Conservation (phyloP, 2,113 vertebrate genomes). For the Gallinago paraguaiae region DNA sequence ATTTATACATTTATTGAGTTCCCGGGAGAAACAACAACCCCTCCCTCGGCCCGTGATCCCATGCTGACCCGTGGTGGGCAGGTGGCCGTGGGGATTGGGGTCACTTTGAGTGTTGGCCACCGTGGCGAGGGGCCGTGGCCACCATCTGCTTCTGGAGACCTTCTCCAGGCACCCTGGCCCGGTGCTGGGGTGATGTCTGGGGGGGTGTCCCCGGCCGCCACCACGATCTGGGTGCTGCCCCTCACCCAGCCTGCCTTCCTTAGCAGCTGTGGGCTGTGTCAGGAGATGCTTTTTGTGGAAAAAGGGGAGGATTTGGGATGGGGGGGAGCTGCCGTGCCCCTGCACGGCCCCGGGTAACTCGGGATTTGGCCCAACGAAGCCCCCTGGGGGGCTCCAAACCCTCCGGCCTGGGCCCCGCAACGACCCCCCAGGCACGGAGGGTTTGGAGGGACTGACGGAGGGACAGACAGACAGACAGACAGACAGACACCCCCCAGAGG, state of each 20-base stretch:
- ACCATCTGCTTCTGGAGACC: not conserved
- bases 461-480: no score
- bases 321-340: not conserved
- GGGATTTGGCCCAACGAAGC: accelerated
- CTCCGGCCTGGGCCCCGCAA: not conserved
- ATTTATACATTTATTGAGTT: not conserved
- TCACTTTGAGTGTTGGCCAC: not conserved
- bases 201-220: accelerated
- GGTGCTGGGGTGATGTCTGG: accelerated
- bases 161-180: no score
- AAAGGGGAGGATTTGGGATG: not conserved
- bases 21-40: not conserved
- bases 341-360: accelerated
- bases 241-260: not conserved
- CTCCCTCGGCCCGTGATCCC: not conserved
- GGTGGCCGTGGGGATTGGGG: accelerated
- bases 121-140: accelerated
- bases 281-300: no score
- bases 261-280: not conserved
- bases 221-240: not conserved
- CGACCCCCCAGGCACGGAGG: no score
- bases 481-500: not conserved
- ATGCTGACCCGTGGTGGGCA: accelerated
- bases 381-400: not conserved
- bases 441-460: no score